These are phyloP conservation scores for Erebia ligea DNA, from an alignment of 2,888 invertebrate species.

Conservation along the genomic window DNA sequence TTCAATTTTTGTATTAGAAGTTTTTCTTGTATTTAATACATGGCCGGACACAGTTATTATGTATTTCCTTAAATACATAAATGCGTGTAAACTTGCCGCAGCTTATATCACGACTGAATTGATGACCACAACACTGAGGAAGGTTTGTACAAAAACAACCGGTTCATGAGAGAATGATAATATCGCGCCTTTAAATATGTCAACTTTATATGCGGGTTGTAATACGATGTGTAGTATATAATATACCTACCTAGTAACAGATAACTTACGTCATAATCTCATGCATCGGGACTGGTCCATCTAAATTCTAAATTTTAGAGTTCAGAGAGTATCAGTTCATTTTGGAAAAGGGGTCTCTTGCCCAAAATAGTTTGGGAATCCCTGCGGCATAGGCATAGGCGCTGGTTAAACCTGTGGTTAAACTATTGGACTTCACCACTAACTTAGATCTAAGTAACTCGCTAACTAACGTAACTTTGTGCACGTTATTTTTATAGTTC, in stretches of 20 bases:
- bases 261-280: background rate
- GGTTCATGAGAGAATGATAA: constrained; percentile 50
- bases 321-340: too few relatives aligned
- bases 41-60: constrained; percentile 19
- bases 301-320: too few relatives aligned
- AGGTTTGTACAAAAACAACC: constrained; percentile 48
- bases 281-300: background rate
- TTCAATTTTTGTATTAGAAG: background rate
- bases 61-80: background rate
- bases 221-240: constrained; percentile 1
- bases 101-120: constrained; percentile 49
- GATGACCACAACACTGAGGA: constrained; percentile 35
- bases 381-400: too few relatives aligned
- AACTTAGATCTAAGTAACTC: too few relatives aligned
- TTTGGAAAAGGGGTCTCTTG: too few relatives aligned
- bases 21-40: constrained; percentile 3
- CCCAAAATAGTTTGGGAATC: too few relatives aligned
- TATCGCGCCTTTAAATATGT: constrained; percentile 37
- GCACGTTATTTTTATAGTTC: too few relatives aligned
- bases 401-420: too few relatives aligned
- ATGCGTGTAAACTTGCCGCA: constrained; percentile 45
- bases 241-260: background rate
- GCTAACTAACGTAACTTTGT: too few relatives aligned
- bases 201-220: constrained; percentile 15
- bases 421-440: too few relatives aligned